Base-by-base conservation (phyloP, 2,888 invertebrate genomes). In the Scaeva pyrastri region DNA sequence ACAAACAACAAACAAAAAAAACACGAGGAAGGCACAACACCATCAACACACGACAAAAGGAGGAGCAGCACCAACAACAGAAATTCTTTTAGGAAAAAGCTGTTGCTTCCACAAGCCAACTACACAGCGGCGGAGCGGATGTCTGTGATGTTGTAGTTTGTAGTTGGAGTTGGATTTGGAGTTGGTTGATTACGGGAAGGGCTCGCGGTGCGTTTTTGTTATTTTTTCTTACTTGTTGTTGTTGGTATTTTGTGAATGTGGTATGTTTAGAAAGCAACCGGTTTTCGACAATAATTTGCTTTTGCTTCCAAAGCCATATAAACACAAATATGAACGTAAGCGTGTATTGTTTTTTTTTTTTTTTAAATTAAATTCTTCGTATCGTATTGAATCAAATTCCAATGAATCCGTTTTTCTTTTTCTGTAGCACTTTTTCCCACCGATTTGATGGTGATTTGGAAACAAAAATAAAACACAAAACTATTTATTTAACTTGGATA, bases 221-320 rank as follows among this genome's bases (percentile, higher is more conserved):
- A 68, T 39, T 60, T 60, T 41, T 60, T 60, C 41, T 60, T 41
- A 41, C 56, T 70, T 50, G 66, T 60, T 73, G 83, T 70, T 50
- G 66, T 60, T 73, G 83, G 78, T 78, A 41, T 74, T 74, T 71
- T 66, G 62, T 64, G 71, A 62, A 68, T 66, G 77, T 77, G 82
- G 77, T 86, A 73, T 82, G 86, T 82, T 86, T 82, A 86, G 86
- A 82, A 82, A 86, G 86, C 86, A 86, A 86, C 86, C 86, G 82
- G 86, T 86, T 86, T 86, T 82, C 45, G 55, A 85, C 64, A 50
- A 50, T 68, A 52, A 68, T 77, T 31, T 31, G 26, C 26, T 26
- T 55, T 62, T 86, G 48, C 66, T 78, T 71, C 39, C 82, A 82
- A 86, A 86, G 77, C 86, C 85, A 81, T 77, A 82, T 73, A 82